Base-by-base conservation (phyloP, 2,113 vertebrate genomes). In the Rhombomys opimus region DNA sequence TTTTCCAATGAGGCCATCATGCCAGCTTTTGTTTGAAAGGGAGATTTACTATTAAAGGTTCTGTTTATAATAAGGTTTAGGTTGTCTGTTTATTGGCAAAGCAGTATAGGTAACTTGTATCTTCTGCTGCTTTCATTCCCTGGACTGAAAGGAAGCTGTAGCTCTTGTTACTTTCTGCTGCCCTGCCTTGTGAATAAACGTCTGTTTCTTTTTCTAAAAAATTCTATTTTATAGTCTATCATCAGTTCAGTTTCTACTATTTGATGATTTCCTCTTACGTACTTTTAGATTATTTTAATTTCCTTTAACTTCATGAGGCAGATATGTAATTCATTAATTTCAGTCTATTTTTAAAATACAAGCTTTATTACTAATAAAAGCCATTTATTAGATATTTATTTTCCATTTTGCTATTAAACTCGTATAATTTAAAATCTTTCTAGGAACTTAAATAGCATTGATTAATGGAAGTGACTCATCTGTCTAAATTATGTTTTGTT, bases 271-370 rank as follows among this genome's bases (percentile, higher is more conserved):
- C 89, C 87, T 87, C 50, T 77, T 57, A 63, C 30, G 35, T 0
- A 67, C 46, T 68, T 94, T 59, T 65, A 91, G 50, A 63, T 93
- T 72, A 93, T 75, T 87, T 80, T 93, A 80, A 84, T 93, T 87
- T 32, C 5, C 57, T 87, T 22, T 96, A 93, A 80, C 20, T 80
- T 91, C 22, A 90, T 76, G 32, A 87, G 14, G 89, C 15, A 89
- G 13, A 46, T 81, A 12, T 68, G 13, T 90, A 84, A 35, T 23
- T 87, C 63, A 82, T 27, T 93, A 87, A 86, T 88, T 94, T 88
- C 12, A 82, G 22, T 65, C 23, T 95, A 61, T 82, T 46, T 93
- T 81, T 67, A 6, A 91, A 95, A 70, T 68, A 80, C 38, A 90
- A 84, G 3, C 5, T 59, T 38, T 52, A 59, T 30, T 75, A 89